A percentile compares a stretch with the other conserved stretches of the same genome.
phyloP scores from a whole-genome alignment of 35 echinoderm and acorn worm species.

The Eucidaris tribuloides region DNA sequence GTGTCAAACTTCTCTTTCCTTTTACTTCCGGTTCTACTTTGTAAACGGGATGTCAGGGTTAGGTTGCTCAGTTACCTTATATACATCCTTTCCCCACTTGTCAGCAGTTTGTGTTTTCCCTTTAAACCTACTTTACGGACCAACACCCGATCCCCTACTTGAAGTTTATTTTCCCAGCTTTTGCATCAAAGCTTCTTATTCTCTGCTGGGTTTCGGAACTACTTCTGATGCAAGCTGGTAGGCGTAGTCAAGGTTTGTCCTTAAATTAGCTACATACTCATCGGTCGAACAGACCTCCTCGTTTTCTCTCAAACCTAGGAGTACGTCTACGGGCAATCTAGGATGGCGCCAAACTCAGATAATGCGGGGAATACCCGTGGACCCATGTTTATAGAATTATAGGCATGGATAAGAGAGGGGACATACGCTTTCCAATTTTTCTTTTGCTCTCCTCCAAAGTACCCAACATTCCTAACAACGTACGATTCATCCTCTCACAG shows the following conservation, averaged over 20 bases:
- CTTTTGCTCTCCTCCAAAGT: neutral
- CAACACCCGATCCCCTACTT: slow-evolving; percentile 38
- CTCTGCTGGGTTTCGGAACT: neutral
- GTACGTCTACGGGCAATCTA: neutral
- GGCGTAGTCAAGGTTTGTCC: neutral
- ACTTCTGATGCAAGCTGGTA: neutral
- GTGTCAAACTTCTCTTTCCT: slow-evolving; percentile 1
- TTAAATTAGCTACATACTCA: neutral
- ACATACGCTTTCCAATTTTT: slow-evolving; percentile 4
- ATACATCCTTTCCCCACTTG: slow-evolving; percentile 46
- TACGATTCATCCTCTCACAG: slow-evolving; percentile 18
- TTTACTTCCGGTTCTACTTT: slow-evolving; percentile 24
- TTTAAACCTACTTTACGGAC: neutral
- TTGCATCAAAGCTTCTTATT: slow-evolving; percentile 29
- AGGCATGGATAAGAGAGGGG: slow-evolving; percentile 22
- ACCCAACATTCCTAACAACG: neutral
- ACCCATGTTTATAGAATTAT: slow-evolving; percentile 16
- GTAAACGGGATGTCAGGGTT: slow-evolving; percentile 43
- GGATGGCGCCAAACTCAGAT: slow-evolving; percentile 4
- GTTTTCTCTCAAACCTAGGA: neutral
- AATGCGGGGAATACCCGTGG: neutral
- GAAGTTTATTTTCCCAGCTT: neutral
- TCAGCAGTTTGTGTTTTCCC: slow-evolving; percentile 25
- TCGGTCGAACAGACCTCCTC: neutral
- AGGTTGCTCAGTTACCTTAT: neutral